Conservation (phyloP, 2,113 vertebrate genomes). For the Upupa epops region DNA sequence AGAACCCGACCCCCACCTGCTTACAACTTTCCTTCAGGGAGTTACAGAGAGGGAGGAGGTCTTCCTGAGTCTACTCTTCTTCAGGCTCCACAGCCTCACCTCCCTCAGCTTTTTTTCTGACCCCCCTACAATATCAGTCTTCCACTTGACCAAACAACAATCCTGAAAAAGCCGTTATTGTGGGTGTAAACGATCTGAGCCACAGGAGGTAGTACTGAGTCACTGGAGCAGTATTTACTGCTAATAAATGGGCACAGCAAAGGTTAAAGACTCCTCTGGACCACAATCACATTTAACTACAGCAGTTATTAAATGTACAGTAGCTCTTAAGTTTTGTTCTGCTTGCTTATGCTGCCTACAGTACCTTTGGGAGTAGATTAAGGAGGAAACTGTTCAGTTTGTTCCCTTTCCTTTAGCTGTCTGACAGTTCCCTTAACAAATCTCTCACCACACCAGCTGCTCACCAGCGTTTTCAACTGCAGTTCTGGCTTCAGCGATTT, state of each 20-base stretch:
- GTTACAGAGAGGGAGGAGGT: neutral
- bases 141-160: constrained; percentile 29
- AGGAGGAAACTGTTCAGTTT: neutral
- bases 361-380: neutral
- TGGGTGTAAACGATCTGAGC: neutral
- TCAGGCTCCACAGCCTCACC: neutral
- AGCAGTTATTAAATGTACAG: constrained; percentile 40
- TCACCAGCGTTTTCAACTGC: neutral
- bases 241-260: constrained; percentile 16
- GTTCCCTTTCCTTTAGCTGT: neutral
- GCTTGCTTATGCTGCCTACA: constrained; percentile 12
- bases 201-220: neutral
- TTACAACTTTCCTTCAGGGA: neutral
- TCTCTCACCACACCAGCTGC: constrained; percentile 4
- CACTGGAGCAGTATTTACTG: constrained; percentile 33
- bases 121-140: neutral
- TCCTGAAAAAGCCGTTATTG: neutral
- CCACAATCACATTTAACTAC: constrained; percentile 31
- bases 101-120: neutral
- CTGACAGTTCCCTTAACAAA: constrained; percentile 25
- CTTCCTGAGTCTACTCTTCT: neutral
- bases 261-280: constrained; percentile 31
- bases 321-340: constrained; percentile 39
- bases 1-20: neutral
- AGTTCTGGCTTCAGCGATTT: neutral